Evolutionary conservation across 2,888 invertebrate genomes (phyloP), one percentile per base, ranked within the genome.

Genomic region (Hetaerina titia): DNA sequence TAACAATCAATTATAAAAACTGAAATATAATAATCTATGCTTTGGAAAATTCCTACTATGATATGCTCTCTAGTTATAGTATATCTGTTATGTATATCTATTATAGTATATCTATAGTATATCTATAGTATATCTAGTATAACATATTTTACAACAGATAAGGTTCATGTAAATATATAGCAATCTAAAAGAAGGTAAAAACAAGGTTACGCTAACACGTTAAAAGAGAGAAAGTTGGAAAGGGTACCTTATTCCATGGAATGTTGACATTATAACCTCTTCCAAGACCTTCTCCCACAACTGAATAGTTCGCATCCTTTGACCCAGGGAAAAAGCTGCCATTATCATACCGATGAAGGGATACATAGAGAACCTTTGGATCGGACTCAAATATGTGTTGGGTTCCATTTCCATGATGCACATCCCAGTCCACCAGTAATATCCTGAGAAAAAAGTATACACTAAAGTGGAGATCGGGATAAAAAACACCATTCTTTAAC

Each of bases 371-470:
- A 81, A 99, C 98, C 96, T 98, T 97, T 0, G 98, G 97, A 96
- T 98, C 97, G 7, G 98, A 97, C 95, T 98, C 98, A 94, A 99
- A 98, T 95, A 98, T 98, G 90, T 98, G 97, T 96, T 99, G 99
- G 15, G 98, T 99, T 1, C 99, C 99, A 96, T 99, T 99, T 2
- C 99, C 99, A 96, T 99, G 99, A 96, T 99, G 99, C 5, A 99
- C 98, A 96, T 99, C 99, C 98, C 99, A 99, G 97, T 99, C 99
- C 0, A 99, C 96, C 95, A 99, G 98, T 88, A 97, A 96, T 69
- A 97, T 96, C 95, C 97, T 97, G 95, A 74, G 95, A 95, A 74
- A 45, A 95, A 60, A 7, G 13, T 56, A 90, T 94, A 81, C 19
- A 60, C 5, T 31, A 94, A 13, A 45, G 22, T 25, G 25, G 57